Evolutionary conservation across 2,113 vertebrate species (phyloP).

Genomic region (Damaliscus lunatus): DNA sequence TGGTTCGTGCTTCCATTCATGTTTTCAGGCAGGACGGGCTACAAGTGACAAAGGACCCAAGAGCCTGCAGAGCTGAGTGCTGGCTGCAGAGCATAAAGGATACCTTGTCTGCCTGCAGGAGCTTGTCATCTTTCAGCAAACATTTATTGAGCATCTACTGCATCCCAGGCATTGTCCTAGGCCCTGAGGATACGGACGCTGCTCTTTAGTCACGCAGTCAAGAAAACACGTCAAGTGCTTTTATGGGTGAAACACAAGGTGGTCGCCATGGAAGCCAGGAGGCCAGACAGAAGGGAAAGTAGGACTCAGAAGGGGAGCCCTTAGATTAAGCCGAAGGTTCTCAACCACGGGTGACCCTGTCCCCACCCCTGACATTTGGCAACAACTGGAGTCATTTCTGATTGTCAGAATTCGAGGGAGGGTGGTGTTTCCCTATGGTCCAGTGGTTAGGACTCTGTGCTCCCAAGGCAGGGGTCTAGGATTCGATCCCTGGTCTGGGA

Average conservation of each 20-base stretch:
- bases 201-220: rapidly evolving
- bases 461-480: background rate
- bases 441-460: background rate
- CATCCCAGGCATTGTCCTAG: background rate
- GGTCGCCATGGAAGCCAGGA: background rate
- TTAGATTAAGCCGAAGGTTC: background rate
- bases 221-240: rapidly evolving
- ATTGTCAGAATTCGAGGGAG: background rate
- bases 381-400: background rate
- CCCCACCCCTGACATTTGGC: background rate
- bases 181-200: background rate
- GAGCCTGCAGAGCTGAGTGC: rapidly evolving
- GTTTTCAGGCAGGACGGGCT: background rate
- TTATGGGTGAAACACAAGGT: rapidly evolving
- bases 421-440: background rate
- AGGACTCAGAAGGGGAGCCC: rapidly evolving
- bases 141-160: rapidly evolving
- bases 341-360: background rate
- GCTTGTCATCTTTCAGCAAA: background rate
- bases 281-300: background rate
- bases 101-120: rapidly evolving
- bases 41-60: rapidly evolving
- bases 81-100: background rate
- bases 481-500: background rate
- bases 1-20: rapidly evolving